phyloP scores from a whole-genome alignment of 2,797 vertebrate genomes.

The Crocidura indochinensis region DNA sequence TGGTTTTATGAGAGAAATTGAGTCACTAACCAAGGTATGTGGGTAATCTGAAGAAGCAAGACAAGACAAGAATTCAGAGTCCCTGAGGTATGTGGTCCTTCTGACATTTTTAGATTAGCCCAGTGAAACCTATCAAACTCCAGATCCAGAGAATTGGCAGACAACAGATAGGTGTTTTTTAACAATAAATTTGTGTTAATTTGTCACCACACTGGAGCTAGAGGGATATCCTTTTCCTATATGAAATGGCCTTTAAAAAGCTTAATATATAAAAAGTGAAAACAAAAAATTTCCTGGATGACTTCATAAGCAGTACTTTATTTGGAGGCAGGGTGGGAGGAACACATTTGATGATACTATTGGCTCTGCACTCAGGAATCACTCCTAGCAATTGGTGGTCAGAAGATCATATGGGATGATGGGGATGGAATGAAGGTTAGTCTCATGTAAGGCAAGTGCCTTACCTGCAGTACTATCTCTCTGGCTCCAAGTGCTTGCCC shows the following conservation, averaged over 20 bases:
- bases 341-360: no score
- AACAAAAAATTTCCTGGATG: conserved; percentile 31
- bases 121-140: background rate
- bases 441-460: no score
- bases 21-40: background rate
- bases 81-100: fast-evolving
- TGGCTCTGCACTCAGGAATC: no score
- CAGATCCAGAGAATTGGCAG: background rate
- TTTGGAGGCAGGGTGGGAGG: no score
- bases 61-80: background rate
- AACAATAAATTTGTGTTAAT: conserved; percentile 20
- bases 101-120: background rate
- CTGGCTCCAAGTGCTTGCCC: conserved; percentile 32
- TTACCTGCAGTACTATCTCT: no score
- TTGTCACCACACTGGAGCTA: background rate
- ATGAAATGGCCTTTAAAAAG: conserved; percentile 64
- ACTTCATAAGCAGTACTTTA: conserved; percentile 58
- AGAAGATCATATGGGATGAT: no score
- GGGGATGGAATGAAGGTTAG: no score
- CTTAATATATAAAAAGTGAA: conserved; percentile 70
- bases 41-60: background rate
- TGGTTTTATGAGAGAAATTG: background rate
- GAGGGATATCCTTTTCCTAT: background rate
- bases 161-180: background rate
- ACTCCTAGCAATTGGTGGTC: no score